Percentiles rank a stretch among this genome's conserved stretches.
Conservation (phyloP, 2,888 invertebrate genomes). For the Macrosiphum euphorbiae region DNA sequence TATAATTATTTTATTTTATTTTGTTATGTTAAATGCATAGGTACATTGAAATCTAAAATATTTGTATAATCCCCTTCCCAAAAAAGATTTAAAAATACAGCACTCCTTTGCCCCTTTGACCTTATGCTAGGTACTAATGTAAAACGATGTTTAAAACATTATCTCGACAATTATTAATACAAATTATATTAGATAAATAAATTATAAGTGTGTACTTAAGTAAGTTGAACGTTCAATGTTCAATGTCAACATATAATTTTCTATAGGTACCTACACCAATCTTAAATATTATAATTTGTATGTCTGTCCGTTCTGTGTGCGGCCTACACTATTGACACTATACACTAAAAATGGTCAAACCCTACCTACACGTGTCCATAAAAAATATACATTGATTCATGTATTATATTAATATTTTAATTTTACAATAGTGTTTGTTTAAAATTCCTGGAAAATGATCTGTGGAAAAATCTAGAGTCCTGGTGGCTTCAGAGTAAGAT, state of each 20-base stretch:
- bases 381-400: neutral
- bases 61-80: neutral
- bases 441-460: neutral
- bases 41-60: neutral
- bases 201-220: neutral
- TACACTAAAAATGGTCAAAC: neutral
- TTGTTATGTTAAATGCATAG: neutral
- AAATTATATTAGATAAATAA: neutral
- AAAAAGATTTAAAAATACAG: neutral
- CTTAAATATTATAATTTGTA: neutral
- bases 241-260: neutral
- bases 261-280: neutral
- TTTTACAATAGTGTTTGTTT: neutral
- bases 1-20: neutral
- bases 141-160: neutral
- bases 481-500: no score
- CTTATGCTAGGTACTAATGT: neutral
- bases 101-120: neutral
- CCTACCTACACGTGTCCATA: neutral
- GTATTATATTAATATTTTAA: neutral
- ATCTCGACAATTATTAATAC: neutral
- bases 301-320: neutral
- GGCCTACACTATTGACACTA: neutral
- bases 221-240: no score
- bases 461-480: no score